Percentiles rank a stretch among this genome's conserved stretches.
Evolutionary conservation across 2,888 invertebrate genomes (phyloP).

Genomic region (Machimus atricapillus): DNA sequence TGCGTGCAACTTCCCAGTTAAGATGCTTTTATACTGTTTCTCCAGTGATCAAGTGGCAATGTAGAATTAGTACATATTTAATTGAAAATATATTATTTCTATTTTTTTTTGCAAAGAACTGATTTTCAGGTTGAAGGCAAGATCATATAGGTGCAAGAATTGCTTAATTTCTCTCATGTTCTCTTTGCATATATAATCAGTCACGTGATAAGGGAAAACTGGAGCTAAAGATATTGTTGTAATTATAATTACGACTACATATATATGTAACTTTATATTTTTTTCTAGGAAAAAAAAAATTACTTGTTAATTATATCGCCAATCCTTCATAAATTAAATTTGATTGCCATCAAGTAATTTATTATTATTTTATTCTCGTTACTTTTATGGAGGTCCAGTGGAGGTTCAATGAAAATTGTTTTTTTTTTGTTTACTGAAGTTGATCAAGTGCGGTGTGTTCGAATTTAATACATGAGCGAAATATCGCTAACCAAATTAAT

Average conservation of each 20-base stretch:
- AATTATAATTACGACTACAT: background rate
- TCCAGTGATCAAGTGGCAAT: background rate
- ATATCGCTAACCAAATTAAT: background rate
- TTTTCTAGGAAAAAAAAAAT: background rate
- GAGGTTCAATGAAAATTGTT: background rate
- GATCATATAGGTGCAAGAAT: too few relatives aligned
- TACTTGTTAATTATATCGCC: background rate
- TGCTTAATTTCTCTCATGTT: too few relatives aligned
- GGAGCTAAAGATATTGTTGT: background rate
- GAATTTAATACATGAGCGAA: background rate
- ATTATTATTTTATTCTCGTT: background rate
- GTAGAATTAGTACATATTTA: background rate
- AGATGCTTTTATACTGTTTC: background rate
- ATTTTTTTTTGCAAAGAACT: too few relatives aligned
- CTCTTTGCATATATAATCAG: background rate
- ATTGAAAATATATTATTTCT: background rate
- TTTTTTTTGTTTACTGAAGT: background rate
- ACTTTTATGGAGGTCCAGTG: background rate
- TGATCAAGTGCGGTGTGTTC: background rate
- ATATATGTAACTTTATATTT: too few relatives aligned
- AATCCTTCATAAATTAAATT: background rate
- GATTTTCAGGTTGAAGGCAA: background rate
- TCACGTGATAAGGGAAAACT: background rate
- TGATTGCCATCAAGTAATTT: background rate
- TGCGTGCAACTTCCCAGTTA: background rate